Evolutionary conservation across 2,113 vertebrate genomes (phyloP), one percentile per base, ranked within the genome.

Genomic region (Sander lucioperca): DNA sequence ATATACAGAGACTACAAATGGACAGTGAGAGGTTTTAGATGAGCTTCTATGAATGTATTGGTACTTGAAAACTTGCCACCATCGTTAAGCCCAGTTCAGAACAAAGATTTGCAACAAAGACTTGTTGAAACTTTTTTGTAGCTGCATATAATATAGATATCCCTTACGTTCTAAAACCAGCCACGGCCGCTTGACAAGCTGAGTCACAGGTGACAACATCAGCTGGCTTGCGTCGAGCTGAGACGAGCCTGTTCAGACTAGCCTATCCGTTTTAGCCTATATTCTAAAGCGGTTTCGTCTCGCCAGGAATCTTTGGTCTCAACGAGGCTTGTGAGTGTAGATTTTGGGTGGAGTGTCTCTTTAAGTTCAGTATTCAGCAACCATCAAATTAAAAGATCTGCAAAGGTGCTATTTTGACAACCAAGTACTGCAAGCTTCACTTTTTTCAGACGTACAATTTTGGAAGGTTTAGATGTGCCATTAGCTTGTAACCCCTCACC

Each of bases 341-440:
- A 65, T 23, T 70, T 0, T 15, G 64, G 80, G 68, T 77, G 65
- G 84, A 76, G 87, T 48, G 45, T 63, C 43, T 63, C 61, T 58
- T 62, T 15, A 25, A 74, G 74, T 73, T 54, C 25, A 53, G 53
- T n/a, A 53, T 66, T 78, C 5, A 74, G 63, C 54, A 69, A 80
- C 1, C 43, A 61, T 25, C 39, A 27, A 57, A 72, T 76, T 64
- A 58, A 82, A 48, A 79, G 50, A 39, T 72, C 39, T 62, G 45
- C 67, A 61, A 50, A 45, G 16, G 59, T 70, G 47, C 30, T 39
- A 80, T 62, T 67, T 77, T 53, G 15, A 57, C 53, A 77, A 14
- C 25, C 62, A 16, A 39, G 11, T 0, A 75, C 53, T 47, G 56
- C 18, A 11, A 64, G 54, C 47, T 27, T 45, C 0, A 2, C 45